Conservation (phyloP, 2,797 vertebrate species). For the Pseudochirops corinnae region DNA sequence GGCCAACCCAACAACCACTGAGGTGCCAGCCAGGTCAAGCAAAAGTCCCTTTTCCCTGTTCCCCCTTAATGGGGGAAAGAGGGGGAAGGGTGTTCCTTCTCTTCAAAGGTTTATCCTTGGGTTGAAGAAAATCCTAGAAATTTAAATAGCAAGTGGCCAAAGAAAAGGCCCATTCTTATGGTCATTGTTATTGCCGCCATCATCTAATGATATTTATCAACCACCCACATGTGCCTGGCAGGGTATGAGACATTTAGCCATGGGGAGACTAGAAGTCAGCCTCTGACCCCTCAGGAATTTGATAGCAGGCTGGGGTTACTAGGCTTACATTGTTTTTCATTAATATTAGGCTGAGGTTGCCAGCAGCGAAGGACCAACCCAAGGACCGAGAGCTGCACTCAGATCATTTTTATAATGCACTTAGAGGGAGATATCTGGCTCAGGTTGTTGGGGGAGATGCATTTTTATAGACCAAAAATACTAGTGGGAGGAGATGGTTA, state of each 20-base stretch:
- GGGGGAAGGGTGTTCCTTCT: neutral
- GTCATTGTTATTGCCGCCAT: conserved; percentile 58
- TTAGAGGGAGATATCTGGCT: neutral
- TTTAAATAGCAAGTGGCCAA: conserved; percentile 56
- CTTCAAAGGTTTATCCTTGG: conserved; percentile 49
- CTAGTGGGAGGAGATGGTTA: neutral
- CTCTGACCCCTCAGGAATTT: conserved; percentile 79
- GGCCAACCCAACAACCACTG: neutral
- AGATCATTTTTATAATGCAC: neutral
- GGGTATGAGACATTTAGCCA: conserved; percentile 58
- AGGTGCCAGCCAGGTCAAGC: neutral
- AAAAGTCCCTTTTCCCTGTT: neutral
- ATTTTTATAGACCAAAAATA: conserved; percentile 10
- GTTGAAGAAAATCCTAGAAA: conserved; percentile 21
- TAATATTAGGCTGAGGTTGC: conserved; percentile 54
- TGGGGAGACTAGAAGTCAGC: conserved; percentile 56
- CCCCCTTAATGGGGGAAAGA: neutral
- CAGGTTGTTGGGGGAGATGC: neutral
- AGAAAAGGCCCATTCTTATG: conserved; percentile 70
- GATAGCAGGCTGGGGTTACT: conserved; percentile 54
- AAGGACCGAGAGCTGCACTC: neutral
- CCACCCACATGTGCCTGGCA: conserved; percentile 60
- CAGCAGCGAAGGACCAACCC: neutral
- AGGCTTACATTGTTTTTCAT: conserved; percentile 74
- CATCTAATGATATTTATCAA: conserved; percentile 76